Base-by-base conservation (phyloP, 2,797 vertebrate genomes). In the Tangara arthus region DNA sequence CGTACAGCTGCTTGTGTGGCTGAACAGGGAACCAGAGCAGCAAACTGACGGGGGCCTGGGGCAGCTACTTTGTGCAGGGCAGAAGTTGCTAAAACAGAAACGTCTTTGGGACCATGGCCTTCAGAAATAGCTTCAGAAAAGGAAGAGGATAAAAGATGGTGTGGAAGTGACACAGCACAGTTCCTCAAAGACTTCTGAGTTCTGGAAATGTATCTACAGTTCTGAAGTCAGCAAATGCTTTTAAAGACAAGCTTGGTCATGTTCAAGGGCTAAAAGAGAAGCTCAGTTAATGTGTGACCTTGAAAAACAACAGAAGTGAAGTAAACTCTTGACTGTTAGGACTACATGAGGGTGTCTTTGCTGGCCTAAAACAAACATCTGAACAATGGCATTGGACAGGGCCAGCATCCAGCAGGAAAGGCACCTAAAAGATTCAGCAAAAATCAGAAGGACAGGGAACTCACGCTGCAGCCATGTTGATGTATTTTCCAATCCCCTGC, bases 401-500 rank as follows among this genome's bases (percentile, higher is more conserved):
- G 49, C 28, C 60, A 87, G n/a, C 2, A 15, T 22, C 28, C 42
- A 71, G 26, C 55, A 55, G 19, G 30, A 75, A 79, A 69, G 15
- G 37, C 47, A 82, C 57, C 41, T 44, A 64, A 76, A 81, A 78
- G 24, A 37, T 34, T 80, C 19, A 39, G 34, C 23, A 71, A 64
- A 56, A 72, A 66, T 44, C 24, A 86, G 53, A 15, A 2, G 50
- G 61, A 50, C 44, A 59, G 20, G 28, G 55, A 50, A 98, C 99
- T 99, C 97, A 99, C 99, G 87, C 78, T 46, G 98, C 97, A 41
- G 97, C 94, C 15, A 98, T 98, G 97, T 98, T 99, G 96, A 99
- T 99, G 96, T 99, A 99, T 95, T 99, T 99, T 86, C 99, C 99
- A 56, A 99, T 98, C 4, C 99, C 99, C 53, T 98, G 95, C 35